Evolutionary conservation across 1,140 invertebrate species (phyloP), one percentile per base, ranked within the genome.

Genomic region (Dufourea novaeangliae): DNA sequence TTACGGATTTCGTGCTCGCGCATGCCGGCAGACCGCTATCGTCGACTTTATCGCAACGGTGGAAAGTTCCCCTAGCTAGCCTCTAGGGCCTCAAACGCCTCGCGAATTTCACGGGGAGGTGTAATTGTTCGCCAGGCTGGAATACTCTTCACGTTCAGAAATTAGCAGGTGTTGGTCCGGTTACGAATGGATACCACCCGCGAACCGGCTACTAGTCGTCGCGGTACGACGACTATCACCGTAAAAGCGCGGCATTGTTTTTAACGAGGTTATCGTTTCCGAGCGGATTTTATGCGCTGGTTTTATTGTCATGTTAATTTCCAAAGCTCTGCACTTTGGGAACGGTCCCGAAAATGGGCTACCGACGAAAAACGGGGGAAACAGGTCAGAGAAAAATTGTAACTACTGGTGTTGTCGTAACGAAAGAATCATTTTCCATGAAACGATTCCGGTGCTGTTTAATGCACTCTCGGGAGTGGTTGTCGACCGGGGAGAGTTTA

Each of bases 91-190:
- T 25, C 8, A 27, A n/a, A 32, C 32, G 10, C 50, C n/a, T n/a
- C 29, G 50, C 56, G 3, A n/a, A 32, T 67, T 74, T 73, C 68
- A 57, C 41, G 54, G 39, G 25, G 32, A 2, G 4, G 46, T 67
- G 14, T 84, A 83, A 84, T 83, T 71, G 82, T 79, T 46, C 50
- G 39, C 52, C n/a, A n/a, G n/a, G n/a, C n/a, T n/a, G n/a, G n/a
- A n/a, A n/a, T 71, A 27, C 6, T 27, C 20, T 6, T 32, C 20
- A n/a, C 11, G 46, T 39, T 46, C 27, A 7, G 34, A 83, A 83
- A 84, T 84, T 83, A 79, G 82, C 44, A 20, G 63, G 50, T 61
- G 63, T 34, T 11, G 63, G 74, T 78, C 22, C 52, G 27, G 32
- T 14, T 44, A 32, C 37, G 56, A 82, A 76, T 56, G 66, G 64